Base-by-base conservation (phyloP, 2,888 invertebrate genomes). In the Drosophila rubida region DNA sequence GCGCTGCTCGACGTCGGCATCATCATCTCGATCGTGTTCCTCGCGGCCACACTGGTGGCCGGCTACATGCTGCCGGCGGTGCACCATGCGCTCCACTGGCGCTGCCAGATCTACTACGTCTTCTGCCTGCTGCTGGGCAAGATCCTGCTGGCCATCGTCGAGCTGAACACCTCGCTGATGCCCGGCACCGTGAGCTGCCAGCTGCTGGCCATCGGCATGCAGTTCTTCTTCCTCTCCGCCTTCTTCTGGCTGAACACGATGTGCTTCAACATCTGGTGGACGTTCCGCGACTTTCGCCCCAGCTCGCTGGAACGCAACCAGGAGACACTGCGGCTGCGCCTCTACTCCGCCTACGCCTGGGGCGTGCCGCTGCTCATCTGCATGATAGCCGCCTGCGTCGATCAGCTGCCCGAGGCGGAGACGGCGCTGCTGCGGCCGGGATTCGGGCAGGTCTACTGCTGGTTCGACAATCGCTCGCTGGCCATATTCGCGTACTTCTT, bases 211-310 rank as follows among this genome's bases (percentile, higher is more conserved):
- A 95, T 96, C 80, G 93, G 94, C 85, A 96, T 97, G 94, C 97
- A 97, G 90, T 97, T 97, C 93, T 95, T 96, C 92, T 97, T 97
- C 92, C 93, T 97, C 91, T 95, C 97, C 30, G 96, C 97, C 68
- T 97, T 97, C 94, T 97, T 97, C 92, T 97, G 97, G 97, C 94
- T 97, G 49, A 97, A 97, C 92, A 96, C 97, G 70, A 97, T 97
- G 97, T 97, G 97, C 92, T 97, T 97, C 93, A 97, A 97, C 93
- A 96, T 97, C 91, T 97, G 97, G 96, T 97, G 97, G 97, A 97
- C 97, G 16, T 93, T 73, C 93, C 96, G 97, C 72, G 96, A 97
- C 93, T 94, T 97, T 91, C 94, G 97, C 57, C 96, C 97, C 71
- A 96, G 96, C 87, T 95, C 95, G 88, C 93, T 96, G 92, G 97